Base-by-base conservation (phyloP, 92 coral and sea anemone species). In the Umimayanthus kanabou region DNA sequence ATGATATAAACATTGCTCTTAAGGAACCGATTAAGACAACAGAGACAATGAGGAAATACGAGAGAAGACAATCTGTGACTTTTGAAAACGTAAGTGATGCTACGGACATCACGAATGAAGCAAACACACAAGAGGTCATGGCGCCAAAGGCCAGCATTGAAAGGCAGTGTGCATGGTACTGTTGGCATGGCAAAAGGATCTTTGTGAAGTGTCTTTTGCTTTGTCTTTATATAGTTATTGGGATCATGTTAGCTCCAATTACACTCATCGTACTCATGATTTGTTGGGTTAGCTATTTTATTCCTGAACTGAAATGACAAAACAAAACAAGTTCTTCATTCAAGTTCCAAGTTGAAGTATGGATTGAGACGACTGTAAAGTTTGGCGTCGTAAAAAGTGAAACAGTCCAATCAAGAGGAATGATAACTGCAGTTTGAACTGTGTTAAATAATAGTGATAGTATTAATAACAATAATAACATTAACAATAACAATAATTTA, bases 201-300 rank as follows among this genome's bases (percentile, higher is more conserved):
- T 28, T 70, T 49, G 23, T 26, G 50, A 83, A 83, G 25, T 26
- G 65, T 45, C 43, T 83, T 45, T 11, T 83, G 16, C 10, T 83
- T 29, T 83, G 77, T 45, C 42, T 83, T 29, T 70, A 55, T 26
- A 9, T 40, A n/a, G 55, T 16, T 7, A 28, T 72, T 18, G 87
- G 87, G 39, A 15, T 70, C 11, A 5, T 70, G 61, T 49, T 83
- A 20, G 87, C 87, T 71, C 87, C 87, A 9, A 39, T 83, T 26
- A 83, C 77, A 39, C 22, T 83, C 37, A 26, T 83, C 16, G 45
- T 83, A 25, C 42, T 83, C 2, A 70, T 83, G 87, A 83, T 83
- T 6, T 83, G 87, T 8, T 83, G 87, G 10, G 87, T 83, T 1
- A 83, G 87, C 47, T 83, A 83, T 77, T 83, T 83, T 83, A 28